Conservation (phyloP, 2,888 invertebrate genomes). For the Acheta domesticus region DNA sequence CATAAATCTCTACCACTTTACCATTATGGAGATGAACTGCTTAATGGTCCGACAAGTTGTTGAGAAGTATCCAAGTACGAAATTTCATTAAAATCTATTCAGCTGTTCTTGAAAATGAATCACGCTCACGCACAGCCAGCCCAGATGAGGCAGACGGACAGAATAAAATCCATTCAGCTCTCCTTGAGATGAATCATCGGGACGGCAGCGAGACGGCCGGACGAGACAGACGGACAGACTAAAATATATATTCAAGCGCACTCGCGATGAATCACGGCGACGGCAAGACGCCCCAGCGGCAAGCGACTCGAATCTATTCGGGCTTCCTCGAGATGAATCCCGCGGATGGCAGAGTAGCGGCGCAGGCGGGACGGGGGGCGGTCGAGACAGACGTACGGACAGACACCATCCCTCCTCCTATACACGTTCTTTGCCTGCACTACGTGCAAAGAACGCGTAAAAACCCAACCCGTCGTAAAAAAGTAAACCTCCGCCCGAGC, state of each 20-base stretch:
- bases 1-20: neutral
- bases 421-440: neutral
- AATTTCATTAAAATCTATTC: slow-evolving; percentile 9
- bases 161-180: neutral
- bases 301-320: too few relatives aligned
- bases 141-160: too few relatives aligned
- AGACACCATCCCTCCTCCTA: neutral
- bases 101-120: neutral
- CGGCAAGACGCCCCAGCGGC: too few relatives aligned
- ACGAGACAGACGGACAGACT: too few relatives aligned
- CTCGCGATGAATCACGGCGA: too few relatives aligned
- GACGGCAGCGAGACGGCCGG: neutral
- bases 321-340: too few relatives aligned
- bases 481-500: neutral
- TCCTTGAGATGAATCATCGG: neutral
- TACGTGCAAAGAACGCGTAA: slow-evolving; percentile 7
- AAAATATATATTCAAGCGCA: too few relatives aligned
- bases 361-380: too few relatives aligned
- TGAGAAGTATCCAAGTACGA: neutral
- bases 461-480: neutral
- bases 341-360: too few relatives aligned
- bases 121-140: too few relatives aligned
- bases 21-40: neutral
- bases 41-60: neutral
- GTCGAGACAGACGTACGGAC: neutral